phyloP scores from a whole-genome alignment of 1,140 invertebrate genomes.

The Parapsyche elsis region DNA sequence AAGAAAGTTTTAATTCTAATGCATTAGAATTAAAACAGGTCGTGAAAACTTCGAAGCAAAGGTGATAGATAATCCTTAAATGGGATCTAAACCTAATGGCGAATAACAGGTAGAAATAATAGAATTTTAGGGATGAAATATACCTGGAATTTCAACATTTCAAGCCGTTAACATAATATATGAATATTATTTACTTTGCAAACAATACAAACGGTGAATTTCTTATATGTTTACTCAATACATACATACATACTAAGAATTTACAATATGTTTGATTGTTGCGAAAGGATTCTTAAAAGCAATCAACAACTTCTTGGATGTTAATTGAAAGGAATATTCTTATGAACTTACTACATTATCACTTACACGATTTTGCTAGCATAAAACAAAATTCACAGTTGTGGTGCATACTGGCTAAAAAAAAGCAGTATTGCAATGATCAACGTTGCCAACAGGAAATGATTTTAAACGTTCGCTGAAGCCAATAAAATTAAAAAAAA shows the following conservation, averaged over 20 bases:
- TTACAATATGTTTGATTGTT: background rate
- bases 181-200: background rate
- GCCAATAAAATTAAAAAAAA: slow-evolving; percentile 6
- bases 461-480: background rate
- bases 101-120: slow-evolving; percentile 4
- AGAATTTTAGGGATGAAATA: slow-evolving; percentile 1
- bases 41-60: too few species aligned
- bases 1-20: too few species aligned
- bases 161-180: too few species aligned
- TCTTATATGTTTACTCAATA: background rate
- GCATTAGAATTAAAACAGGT: too few species aligned
- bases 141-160: slow-evolving; percentile 7
- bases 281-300: too few species aligned
- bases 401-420: background rate
- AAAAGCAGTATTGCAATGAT: background rate
- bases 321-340: background rate
- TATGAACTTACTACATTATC: too few species aligned
- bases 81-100: background rate
- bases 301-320: background rate
- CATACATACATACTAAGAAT: too few species aligned
- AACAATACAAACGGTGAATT: background rate
- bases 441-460: slow-evolving; percentile 1
- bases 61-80: background rate
- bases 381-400: background rate
- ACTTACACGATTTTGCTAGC: background rate